A percentile compares a stretch with the other conserved stretches of the same genome.
phyloP scores from a whole-genome alignment of 2,888 invertebrate species.

The Trachelus tabidus region DNA sequence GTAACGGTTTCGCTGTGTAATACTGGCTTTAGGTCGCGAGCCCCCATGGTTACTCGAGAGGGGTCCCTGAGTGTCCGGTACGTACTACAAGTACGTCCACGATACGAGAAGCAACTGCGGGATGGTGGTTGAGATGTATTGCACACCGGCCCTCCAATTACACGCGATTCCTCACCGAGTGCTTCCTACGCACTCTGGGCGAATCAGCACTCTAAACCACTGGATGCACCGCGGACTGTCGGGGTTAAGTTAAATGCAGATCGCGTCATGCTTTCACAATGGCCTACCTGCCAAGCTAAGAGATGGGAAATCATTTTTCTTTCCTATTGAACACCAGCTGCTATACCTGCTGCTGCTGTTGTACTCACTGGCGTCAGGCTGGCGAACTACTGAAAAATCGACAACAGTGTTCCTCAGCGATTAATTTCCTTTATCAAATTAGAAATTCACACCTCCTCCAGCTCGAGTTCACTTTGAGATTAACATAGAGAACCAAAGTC shows the following conservation, averaged over 20 bases:
- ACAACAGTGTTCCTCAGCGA: not conserved
- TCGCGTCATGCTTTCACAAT: not conserved
- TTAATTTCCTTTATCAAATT: not conserved
- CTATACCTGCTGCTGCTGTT: not conserved
- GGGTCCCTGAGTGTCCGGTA: not conserved
- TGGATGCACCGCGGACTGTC: conserved; percentile 5
- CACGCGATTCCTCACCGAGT: conserved; percentile 22
- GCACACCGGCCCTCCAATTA: conserved; percentile 23
- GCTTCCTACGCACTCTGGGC: conserved; percentile 19
- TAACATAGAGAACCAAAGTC: not conserved
- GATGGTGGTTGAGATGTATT: conserved; percentile 17
- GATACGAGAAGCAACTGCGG: conserved; percentile 5
- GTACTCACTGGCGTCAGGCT: not conserved
- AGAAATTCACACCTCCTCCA: not conserved
- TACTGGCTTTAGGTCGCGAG: not conserved
- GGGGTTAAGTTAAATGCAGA: conserved; percentile 2
- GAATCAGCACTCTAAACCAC: conserved; percentile 21
- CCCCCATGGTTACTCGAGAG: not conserved
- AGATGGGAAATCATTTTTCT: conserved; percentile 1
- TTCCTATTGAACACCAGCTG: not conserved
- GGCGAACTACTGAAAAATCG: not conserved
- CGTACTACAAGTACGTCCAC: not conserved
- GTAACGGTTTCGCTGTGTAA: not conserved
- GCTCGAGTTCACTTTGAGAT: not conserved
- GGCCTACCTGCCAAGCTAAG: not conserved